Conservation (phyloP, 1,140 invertebrate genomes). For the Drosophila sulfurigaster region DNA sequence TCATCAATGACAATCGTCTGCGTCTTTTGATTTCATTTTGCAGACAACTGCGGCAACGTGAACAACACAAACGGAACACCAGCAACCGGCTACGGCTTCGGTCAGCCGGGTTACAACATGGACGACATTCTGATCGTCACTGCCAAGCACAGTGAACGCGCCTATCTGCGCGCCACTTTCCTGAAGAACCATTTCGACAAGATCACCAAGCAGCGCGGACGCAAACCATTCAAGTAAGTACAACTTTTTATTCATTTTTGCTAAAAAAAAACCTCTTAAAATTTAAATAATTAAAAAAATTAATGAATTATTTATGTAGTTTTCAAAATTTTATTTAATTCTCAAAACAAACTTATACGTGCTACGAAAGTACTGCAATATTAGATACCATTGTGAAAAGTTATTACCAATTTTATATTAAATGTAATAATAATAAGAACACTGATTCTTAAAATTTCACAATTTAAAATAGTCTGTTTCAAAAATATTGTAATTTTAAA, state of each 20-base stretch:
- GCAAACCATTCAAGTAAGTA: constrained; percentile 90
- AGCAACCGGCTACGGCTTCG: constrained; percentile 59
- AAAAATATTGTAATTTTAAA: background rate
- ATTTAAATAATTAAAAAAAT: background rate
- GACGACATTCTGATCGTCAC: constrained; percentile 93
- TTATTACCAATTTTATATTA: background rate
- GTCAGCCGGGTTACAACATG: constrained; percentile 86
- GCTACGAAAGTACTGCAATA: background rate
- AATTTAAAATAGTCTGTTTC: no score
- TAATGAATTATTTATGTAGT: no score
- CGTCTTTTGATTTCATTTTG: constrained; percentile 77
- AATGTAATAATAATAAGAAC: background rate
- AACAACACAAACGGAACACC: constrained; percentile 71
- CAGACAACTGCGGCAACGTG: constrained; percentile 84
- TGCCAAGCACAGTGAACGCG: constrained; percentile 90
- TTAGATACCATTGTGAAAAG: background rate
- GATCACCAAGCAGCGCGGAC: constrained; percentile 90
- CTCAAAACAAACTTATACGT: no score
- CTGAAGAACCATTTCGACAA: constrained; percentile 92
- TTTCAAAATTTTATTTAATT: no score
- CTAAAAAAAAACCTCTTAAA: no score
- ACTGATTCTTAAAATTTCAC: no score
- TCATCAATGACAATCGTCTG: constrained; percentile 37
- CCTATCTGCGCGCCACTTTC: constrained; percentile 92
- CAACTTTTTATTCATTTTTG: background rate